Conservation (phyloP, 2,113 vertebrate species). For the Cairina moschata region DNA sequence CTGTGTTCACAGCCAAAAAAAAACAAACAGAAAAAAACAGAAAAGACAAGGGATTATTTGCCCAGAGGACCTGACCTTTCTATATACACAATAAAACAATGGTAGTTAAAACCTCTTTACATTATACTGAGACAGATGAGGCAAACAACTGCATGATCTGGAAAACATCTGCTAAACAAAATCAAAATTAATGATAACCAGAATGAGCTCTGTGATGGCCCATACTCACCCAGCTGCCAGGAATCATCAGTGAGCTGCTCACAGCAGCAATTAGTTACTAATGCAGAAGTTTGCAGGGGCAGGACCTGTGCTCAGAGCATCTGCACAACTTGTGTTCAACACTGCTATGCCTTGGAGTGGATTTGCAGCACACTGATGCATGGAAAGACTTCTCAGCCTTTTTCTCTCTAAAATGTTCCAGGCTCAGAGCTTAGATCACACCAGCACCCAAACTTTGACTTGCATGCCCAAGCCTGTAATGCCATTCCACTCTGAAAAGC, state of each 20-base stretch:
- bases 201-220: slow-evolving; percentile 40
- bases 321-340: background rate
- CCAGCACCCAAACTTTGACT: background rate
- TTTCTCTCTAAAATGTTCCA: background rate
- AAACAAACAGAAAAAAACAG: no score
- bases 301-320: background rate
- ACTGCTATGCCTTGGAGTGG: background rate
- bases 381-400: background rate
- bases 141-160: slow-evolving; percentile 14
- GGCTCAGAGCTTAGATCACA: background rate
- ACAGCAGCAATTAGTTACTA: background rate
- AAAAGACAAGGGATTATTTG: background rate
- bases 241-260: slow-evolving; percentile 34
- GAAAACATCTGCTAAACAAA: slow-evolving; percentile 77
- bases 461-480: background rate
- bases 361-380: background rate
- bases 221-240: slow-evolving; percentile 57
- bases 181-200: slow-evolving; percentile 69
- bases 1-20: background rate
- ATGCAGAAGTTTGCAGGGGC: background rate
- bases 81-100: background rate
- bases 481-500: background rate
- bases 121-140: slow-evolving; percentile 27
- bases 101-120: background rate
- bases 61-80: background rate